Evolutionary conservation across 2,113 vertebrate genomes (phyloP), one percentile per base, ranked within the genome.

Genomic region (Lota lota): DNA sequence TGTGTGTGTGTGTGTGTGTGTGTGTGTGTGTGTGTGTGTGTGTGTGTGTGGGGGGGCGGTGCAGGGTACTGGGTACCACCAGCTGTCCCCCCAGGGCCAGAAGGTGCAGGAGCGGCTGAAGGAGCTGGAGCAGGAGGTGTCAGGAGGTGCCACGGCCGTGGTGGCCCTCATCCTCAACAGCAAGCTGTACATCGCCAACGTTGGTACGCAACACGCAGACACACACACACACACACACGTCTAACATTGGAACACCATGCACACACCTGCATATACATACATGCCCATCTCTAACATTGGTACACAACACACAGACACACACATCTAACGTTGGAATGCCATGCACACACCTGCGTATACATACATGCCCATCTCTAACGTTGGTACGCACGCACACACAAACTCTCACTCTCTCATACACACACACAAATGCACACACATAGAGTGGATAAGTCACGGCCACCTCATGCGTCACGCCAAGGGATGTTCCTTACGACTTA

Each of bases 111-210:
- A 99, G 71, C 91, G 94, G 51, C 82, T 99, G 78, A 95, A 93
- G 78, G 83, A 79, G 50, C 75, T 98, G 84, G 97, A 98, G 85
- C 94, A 94, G 90, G 97, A 99, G 81, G 93, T 95, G 74, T 94
- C 95, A 0, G 97, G 97, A 66, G 97, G 97, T 28, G 95, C 97
- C 33, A 98, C 94, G 50, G 97, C 96, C 0, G 93, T 96, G 2
- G 96, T 99, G 74, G 97, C 95, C 0, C 92, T 99, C 4, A 95
- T 99, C 73, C 94, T 96, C 77, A 97, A 95, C 91, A 95, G 91
- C 90, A 98, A 94, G 75, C 94, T 99, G 28, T 97, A 95, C 56
- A 93, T 99, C 0, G 97, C 97, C 80, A 99, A 96, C 5, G 95
- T 97, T 21, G 97, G 97, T 99, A 87, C 74, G 95, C 69, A 4